These are phyloP conservation scores for Phrixothrix hirtus DNA, from an alignment of 2,888 invertebrate species.

Conservation along the genomic window DNA sequence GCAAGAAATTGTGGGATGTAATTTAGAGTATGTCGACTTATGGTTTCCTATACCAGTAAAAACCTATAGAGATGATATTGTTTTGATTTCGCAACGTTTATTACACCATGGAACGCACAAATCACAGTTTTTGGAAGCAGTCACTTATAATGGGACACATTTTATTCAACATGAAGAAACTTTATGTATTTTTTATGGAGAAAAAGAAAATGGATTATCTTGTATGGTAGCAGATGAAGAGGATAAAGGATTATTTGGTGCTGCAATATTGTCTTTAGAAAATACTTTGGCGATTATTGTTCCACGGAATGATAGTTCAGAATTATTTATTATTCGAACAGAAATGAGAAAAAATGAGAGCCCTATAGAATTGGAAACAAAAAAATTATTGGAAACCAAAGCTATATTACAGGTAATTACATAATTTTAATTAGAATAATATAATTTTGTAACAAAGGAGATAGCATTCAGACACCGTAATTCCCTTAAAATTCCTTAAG, in stretches of 20 bases:
- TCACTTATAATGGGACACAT: conserved; percentile 46
- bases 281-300: conserved; percentile 46
- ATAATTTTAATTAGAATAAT: neutral
- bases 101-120: conserved; percentile 45
- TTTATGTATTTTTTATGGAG: conserved; percentile 47
- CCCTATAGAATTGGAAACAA: conserved; percentile 45
- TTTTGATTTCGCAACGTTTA: conserved; percentile 53
- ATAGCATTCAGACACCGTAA: no score
- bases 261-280: conserved; percentile 43
- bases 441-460: neutral
- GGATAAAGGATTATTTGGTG: conserved; percentile 42
- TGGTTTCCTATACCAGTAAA: conserved; percentile 52
- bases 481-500: no score
- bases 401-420: conserved; percentile 48
- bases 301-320: conserved; percentile 37
- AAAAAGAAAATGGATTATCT: conserved; percentile 40
- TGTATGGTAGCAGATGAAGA: conserved; percentile 46
- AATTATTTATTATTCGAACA: conserved; percentile 46
- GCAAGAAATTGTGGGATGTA: conserved; percentile 40
- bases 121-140: conserved; percentile 44
- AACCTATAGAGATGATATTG: conserved; percentile 55
- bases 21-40: conserved; percentile 45
- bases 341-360: conserved; percentile 35
- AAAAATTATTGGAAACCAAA: conserved; percentile 44
- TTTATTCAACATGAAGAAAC: conserved; percentile 53